Percentiles rank a stretch among this genome's conserved stretches.
These are phyloP conservation scores for Podarcis lilfordi DNA, from an alignment of 2,797 vertebrate genomes.

Conservation along the genomic window DNA sequence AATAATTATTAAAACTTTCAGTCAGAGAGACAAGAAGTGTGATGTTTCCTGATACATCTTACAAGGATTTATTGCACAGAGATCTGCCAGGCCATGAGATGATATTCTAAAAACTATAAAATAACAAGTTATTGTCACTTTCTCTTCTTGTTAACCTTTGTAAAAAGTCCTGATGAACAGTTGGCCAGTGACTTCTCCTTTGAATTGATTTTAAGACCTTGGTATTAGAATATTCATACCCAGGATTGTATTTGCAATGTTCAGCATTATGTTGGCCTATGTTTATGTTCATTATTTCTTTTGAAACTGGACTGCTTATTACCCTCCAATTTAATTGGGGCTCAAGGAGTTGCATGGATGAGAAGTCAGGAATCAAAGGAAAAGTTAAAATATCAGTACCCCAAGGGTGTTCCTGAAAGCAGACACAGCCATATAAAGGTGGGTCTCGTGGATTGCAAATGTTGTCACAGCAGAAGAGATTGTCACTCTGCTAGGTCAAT, in stretches of 20 bases:
- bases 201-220: slow-evolving; percentile 11
- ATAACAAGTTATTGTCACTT: slow-evolving; percentile 60
- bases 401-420: background rate
- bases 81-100: slow-evolving; percentile 25
- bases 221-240: slow-evolving; percentile 55
- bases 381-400: background rate
- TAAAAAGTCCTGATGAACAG: slow-evolving; percentile 47
- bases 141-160: slow-evolving; percentile 55
- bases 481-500: background rate
- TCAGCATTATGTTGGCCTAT: slow-evolving; percentile 37
- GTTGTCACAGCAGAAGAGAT: background rate
- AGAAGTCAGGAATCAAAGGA: background rate
- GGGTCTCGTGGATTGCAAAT: background rate
- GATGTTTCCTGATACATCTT: background rate
- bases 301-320: slow-evolving; percentile 31
- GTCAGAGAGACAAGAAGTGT: background rate
- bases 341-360: background rate
- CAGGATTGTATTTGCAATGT: slow-evolving; percentile 44
- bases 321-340: background rate
- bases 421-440: background rate
- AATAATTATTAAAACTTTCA: slow-evolving; percentile 19
- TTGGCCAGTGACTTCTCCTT: slow-evolving; percentile 49
- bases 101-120: slow-evolving; percentile 46
- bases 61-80: slow-evolving; percentile 36
- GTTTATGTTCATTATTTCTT: slow-evolving; percentile 38